Evolutionary conservation across 2,888 invertebrate genomes (phyloP).

Genomic region (Leptinotarsa peninsularis): DNA sequence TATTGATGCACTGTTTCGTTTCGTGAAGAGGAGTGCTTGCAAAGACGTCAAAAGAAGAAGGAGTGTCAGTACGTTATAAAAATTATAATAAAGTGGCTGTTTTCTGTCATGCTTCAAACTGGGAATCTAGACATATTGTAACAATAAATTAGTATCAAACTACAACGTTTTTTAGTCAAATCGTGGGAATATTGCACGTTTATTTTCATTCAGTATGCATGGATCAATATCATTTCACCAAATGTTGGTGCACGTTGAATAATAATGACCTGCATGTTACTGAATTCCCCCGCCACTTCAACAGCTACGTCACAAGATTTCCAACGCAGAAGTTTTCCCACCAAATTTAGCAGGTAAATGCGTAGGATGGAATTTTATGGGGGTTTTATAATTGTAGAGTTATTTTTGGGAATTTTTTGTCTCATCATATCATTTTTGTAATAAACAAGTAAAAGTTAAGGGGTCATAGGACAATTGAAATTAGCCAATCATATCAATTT

Average conservation of each 20-base stretch:
- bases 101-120: conserved; percentile 5
- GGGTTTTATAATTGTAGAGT: too few relatives aligned
- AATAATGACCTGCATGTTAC: neutral
- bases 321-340: too few relatives aligned
- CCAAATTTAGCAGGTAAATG: too few relatives aligned
- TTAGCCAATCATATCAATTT: too few relatives aligned
- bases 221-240: too few relatives aligned
- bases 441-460: too few relatives aligned
- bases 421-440: too few relatives aligned
- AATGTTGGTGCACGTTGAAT: too few relatives aligned
- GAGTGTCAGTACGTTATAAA: conserved; percentile 30
- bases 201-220: neutral
- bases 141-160: neutral
- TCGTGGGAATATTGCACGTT: neutral
- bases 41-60: conserved; percentile 45
- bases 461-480: too few relatives aligned
- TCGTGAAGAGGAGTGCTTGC: conserved; percentile 70
- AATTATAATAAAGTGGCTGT: conserved; percentile 16
- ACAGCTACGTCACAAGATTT: too few relatives aligned
- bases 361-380: too few relatives aligned
- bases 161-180: neutral
- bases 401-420: too few relatives aligned
- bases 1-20: conserved; percentile 79
- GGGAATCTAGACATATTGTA: neutral
- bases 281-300: neutral